Evolutionary conservation across 2,113 vertebrate genomes (phyloP).

Genomic region (Elephantulus edwardii): DNA sequence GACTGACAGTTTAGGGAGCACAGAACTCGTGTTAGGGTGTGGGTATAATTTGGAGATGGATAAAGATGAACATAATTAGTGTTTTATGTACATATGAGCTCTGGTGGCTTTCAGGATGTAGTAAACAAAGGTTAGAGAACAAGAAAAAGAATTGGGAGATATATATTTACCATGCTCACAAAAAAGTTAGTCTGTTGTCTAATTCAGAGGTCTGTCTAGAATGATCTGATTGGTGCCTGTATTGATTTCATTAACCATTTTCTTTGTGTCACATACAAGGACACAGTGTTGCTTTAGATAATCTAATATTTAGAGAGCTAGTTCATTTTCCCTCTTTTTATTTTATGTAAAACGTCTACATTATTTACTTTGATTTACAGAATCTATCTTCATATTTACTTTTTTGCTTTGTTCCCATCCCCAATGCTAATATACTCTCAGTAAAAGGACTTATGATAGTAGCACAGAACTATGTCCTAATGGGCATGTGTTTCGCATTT

Average conservation of each 20-base stretch:
- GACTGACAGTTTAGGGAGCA: neutral
- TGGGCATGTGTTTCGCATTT: conserved; percentile 69
- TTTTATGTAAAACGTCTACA: neutral
- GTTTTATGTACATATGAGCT: no score
- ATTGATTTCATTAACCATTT: rapidly evolving
- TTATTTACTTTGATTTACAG: no score
- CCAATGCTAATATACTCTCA: conserved; percentile 34
- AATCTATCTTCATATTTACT: neutral
- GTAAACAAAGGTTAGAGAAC: no score
- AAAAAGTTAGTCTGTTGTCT: neutral
- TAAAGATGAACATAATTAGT: neutral
- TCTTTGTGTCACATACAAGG: neutral
- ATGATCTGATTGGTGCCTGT: neutral
- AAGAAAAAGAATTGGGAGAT: no score
- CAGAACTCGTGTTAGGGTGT: neutral
- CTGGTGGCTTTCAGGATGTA: no score
- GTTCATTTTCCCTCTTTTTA: neutral
- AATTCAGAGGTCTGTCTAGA: neutral
- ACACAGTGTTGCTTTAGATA: neutral
- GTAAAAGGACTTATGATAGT: conserved; percentile 41
- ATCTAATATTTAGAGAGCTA: neutral
- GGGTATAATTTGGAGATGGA: neutral
- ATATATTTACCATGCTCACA: no score
- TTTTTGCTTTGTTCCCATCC: neutral
- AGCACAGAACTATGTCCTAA: conserved; percentile 29